Conservation (phyloP, 2,888 invertebrate species). For the Incurvaria masculella region DNA sequence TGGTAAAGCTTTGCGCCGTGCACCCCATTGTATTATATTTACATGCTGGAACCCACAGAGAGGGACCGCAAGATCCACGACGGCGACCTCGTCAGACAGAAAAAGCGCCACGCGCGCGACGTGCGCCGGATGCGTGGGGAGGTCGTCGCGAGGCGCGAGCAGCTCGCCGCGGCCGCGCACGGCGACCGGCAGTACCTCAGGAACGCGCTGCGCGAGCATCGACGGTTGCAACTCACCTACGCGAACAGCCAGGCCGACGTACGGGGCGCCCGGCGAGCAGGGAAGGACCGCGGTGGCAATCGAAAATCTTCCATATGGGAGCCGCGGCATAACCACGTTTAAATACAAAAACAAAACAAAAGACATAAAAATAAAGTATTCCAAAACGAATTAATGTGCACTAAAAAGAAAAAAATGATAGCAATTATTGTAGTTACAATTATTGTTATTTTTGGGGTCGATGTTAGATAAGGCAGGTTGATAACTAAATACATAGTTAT, state of each 20-base stretch:
- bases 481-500: no score
- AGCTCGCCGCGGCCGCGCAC: slow-evolving; percentile 54
- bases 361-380: no score
- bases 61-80: slow-evolving; percentile 61
- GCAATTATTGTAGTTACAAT: no score
- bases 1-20: neutral
- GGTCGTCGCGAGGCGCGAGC: slow-evolving; percentile 50
- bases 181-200: slow-evolving; percentile 60
- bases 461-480: no score
- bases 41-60: slow-evolving; percentile 33
- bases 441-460: no score
- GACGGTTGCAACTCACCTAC: slow-evolving; percentile 56
- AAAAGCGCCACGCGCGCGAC: slow-evolving; percentile 48
- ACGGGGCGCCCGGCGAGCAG: slow-evolving; percentile 16
- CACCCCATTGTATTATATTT: neutral
- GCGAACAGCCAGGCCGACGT: slow-evolving; percentile 50
- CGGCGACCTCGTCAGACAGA: slow-evolving; percentile 54
- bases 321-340: no score
- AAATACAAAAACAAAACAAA: no score
- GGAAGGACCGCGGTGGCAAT: neutral
- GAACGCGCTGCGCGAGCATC: slow-evolving; percentile 56
- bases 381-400: no score
- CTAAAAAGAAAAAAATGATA: no score
- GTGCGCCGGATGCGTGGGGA: slow-evolving; percentile 55
- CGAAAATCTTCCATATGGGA: no score